A percentile compares a stretch with the other conserved stretches of the same genome.
Evolutionary conservation across 2,113 vertebrate species (phyloP).

Genomic region (Cyprinodon brontotheroides): DNA sequence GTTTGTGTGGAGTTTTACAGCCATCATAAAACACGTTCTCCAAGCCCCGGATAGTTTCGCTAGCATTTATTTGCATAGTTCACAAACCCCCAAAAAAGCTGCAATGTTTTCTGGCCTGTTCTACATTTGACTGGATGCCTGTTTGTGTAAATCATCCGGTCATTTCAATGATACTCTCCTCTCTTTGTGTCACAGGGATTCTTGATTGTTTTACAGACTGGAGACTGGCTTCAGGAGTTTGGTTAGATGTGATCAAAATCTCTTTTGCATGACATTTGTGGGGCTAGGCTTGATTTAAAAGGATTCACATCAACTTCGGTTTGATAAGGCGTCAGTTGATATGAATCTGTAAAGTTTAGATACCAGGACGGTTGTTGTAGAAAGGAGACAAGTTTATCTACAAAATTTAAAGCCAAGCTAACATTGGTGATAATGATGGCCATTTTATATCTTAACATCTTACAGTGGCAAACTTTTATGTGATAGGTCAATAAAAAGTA

Average conservation of each 20-base stretch:
- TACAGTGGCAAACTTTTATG: too few relatives aligned
- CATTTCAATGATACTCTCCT: slow-evolving; percentile 38
- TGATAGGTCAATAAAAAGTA: too few relatives aligned
- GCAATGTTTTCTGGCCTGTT: slow-evolving; percentile 46
- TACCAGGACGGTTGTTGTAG: too few relatives aligned
- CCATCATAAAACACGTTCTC: slow-evolving; percentile 77
- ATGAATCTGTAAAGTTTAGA: not conserved
- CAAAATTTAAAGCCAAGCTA: too few relatives aligned
- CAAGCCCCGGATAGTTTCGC: slow-evolving; percentile 76
- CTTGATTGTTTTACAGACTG: slow-evolving; percentile 13
- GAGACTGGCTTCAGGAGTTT: not conserved
- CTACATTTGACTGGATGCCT: slow-evolving; percentile 24
- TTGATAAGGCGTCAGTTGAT: not conserved
- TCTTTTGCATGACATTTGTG: not conserved
- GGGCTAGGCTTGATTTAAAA: not conserved
- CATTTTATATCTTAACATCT: too few relatives aligned
- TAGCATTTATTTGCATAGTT: slow-evolving; percentile 79
- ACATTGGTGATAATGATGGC: too few relatives aligned
- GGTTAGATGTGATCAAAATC: not conserved
- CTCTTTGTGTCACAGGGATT: slow-evolving; percentile 19
- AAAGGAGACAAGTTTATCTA: too few relatives aligned
- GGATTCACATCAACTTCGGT: not conserved
- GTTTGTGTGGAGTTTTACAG: slow-evolving; percentile 81
- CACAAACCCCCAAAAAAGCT: slow-evolving; percentile 74
- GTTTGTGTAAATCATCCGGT: slow-evolving; percentile 27